Evolutionary conservation across 1,140 invertebrate species (phyloP).

Genomic region (Drosophila kepulauana): DNA sequence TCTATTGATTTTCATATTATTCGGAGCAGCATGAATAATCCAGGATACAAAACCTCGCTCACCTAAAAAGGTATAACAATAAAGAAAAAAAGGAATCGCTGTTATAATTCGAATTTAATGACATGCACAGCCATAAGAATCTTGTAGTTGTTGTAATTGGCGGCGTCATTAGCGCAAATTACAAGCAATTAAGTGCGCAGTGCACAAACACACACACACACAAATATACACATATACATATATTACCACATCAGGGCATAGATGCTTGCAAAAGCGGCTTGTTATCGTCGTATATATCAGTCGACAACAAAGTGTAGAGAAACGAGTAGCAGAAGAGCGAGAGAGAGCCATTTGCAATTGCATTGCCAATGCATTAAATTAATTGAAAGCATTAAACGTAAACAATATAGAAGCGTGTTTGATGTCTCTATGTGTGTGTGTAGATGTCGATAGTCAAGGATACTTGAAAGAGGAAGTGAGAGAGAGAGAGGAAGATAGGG

Average conservation of each 20-base stretch:
- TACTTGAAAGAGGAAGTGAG: background rate
- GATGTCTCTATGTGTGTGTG: background rate
- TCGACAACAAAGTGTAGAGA: background rate
- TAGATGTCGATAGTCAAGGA: slow-evolving; percentile 26
- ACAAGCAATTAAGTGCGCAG: slow-evolving; percentile 73
- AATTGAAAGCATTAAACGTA: slow-evolving; percentile 77
- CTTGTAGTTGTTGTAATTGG: slow-evolving; percentile 53
- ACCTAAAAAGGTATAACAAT: background rate
- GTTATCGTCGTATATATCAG: slow-evolving; percentile 9
- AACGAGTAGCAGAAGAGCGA: background rate
- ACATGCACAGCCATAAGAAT: slow-evolving; percentile 44
- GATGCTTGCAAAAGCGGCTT: slow-evolving; percentile 44
- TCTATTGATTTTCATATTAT: slow-evolving; percentile 65
- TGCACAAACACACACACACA: slow-evolving; percentile 46
- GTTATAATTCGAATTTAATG: slow-evolving; percentile 71
- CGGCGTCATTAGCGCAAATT: slow-evolving; percentile 77
- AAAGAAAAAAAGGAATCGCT: slow-evolving; percentile 39
- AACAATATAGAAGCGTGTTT: slow-evolving; percentile 67
- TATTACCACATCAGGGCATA: background rate
- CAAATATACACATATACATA: slow-evolving; percentile 1
- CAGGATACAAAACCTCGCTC: slow-evolving; percentile 22
- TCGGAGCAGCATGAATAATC: slow-evolving; percentile 8
- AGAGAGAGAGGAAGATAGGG: background rate
- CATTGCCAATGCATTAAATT: slow-evolving; percentile 71
- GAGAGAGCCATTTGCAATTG: slow-evolving; percentile 31